Conservation (phyloP, 2,113 vertebrate genomes). For the Lasiurus cinereus region DNA sequence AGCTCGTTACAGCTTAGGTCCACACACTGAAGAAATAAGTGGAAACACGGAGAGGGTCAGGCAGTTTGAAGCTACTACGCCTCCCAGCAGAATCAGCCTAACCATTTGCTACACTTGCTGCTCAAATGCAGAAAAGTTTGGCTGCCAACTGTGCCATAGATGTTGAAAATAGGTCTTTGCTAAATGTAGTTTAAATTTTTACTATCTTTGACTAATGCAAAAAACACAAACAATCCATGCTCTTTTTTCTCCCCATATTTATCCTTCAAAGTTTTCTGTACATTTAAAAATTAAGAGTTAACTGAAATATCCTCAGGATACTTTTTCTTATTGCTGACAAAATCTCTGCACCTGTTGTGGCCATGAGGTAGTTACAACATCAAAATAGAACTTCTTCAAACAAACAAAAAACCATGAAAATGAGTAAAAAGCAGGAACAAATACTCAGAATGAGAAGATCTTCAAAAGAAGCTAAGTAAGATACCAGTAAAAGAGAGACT, state of each 20-base stretch:
- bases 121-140: background rate
- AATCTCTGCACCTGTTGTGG: background rate
- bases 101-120: background rate
- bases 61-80: background rate
- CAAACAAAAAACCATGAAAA: background rate
- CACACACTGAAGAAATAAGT: constrained; percentile 91
- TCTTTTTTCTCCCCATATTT: background rate
- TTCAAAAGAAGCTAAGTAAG: background rate
- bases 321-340: background rate
- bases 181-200: constrained; percentile 25
- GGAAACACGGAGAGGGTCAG: constrained; percentile 31
- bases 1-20: constrained; percentile 99
- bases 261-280: background rate
- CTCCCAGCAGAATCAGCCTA: background rate
- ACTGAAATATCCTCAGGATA: background rate
- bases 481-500: background rate
- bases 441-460: background rate
- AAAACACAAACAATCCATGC: background rate
- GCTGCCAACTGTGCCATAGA: background rate
- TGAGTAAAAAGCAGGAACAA: background rate
- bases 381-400: constrained; percentile 7
- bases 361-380: background rate
- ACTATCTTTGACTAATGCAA: constrained; percentile 54
- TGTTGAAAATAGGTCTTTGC: constrained; percentile 40
- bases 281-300: constrained; percentile 39